Conservation (phyloP, 2,888 invertebrate genomes). For the Blastobasis adustella region DNA sequence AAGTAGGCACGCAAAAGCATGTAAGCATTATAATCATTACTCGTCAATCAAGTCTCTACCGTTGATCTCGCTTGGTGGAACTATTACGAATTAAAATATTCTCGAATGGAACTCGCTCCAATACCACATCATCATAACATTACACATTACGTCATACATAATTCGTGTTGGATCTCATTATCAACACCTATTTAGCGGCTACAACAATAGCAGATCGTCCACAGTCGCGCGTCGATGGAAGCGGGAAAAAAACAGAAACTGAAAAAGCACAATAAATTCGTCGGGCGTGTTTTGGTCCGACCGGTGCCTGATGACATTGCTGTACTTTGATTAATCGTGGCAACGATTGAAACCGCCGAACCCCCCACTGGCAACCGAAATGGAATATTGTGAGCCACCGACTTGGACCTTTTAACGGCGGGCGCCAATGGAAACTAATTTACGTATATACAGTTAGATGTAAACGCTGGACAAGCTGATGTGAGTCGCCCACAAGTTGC, state of each 20-base stretch:
- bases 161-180: too few relatives aligned
- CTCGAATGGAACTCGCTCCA: not conserved
- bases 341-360: conserved; percentile 62
- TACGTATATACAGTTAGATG: conserved; percentile 33
- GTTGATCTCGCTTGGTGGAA: too few relatives aligned
- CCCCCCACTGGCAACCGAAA: conserved; percentile 71
- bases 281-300: conserved; percentile 44
- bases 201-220: conserved; percentile 1
- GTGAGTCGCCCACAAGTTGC: too few relatives aligned
- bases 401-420: conserved; percentile 61
- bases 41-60: too few relatives aligned
- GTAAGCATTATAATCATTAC: too few relatives aligned
- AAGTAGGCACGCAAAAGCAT: too few relatives aligned
- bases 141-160: not conserved
- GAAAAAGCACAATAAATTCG: conserved; percentile 45
- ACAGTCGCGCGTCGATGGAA: conserved; percentile 10
- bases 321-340: conserved; percentile 71
- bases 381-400: conserved; percentile 60
- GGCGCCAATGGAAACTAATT: conserved; percentile 57
- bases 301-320: conserved; percentile 67
- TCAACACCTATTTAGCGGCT: too few relatives aligned
- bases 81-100: too few relatives aligned
- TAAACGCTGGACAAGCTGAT: not conserved
- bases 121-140: not conserved
- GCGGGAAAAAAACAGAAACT: conserved; percentile 18